Evolutionary conservation across 2,888 invertebrate genomes (phyloP).

Genomic region (Julus scanicus): DNA sequence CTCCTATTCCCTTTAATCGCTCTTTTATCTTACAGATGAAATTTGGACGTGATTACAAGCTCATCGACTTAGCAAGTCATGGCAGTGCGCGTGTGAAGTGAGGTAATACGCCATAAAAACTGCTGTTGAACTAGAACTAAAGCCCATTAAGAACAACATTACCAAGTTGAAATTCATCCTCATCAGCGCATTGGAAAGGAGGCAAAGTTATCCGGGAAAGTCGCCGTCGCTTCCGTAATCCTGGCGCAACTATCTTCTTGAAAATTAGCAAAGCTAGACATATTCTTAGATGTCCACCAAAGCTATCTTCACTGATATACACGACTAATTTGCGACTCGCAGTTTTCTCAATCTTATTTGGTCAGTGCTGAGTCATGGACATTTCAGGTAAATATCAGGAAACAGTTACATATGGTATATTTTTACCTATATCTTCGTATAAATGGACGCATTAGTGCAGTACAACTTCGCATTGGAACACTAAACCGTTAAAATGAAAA

Average conservation of each 20-base stretch:
- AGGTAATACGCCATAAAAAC: constrained; percentile 39
- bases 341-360: no score
- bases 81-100: constrained; percentile 39
- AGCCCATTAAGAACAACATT: constrained; percentile 36
- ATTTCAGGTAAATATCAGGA: no score
- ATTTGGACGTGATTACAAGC: constrained; percentile 42
- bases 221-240: not conserved
- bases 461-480: no score
- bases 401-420: no score
- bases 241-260: not conserved
- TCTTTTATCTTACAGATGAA: constrained; percentile 42
- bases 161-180: constrained; percentile 42
- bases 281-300: not conserved
- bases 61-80: constrained; percentile 42
- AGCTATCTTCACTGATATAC: not conserved
- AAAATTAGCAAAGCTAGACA: not conserved
- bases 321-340: no score
- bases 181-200: constrained; percentile 28
- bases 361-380: no score
- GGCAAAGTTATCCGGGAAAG: constrained; percentile 5
- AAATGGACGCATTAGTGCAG: no score
- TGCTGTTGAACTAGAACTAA: constrained; percentile 38
- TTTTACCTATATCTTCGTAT: no score
- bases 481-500: no score
- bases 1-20: constrained; percentile 42